Base-by-base conservation (phyloP, 2,888 invertebrate genomes). In the Pantelozetes paolii region DNA sequence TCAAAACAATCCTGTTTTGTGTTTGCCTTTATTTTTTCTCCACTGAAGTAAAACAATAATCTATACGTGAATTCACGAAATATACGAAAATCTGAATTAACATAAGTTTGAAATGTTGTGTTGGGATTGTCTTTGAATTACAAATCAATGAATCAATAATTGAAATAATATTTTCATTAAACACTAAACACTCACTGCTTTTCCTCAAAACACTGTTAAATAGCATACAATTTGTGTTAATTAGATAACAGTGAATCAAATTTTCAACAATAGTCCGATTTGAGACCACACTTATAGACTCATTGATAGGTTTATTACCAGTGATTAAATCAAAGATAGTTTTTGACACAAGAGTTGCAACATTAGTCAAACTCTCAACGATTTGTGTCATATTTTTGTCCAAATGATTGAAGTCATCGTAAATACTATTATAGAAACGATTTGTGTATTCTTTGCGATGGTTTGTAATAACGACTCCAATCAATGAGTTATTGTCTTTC, bases 161-260 rank as follows among this genome's bases (percentile, higher is more conserved):
- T 59, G 6, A 32, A 30, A 32, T 30, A 32, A 30, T 11, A 32
- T 59, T 59, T 59, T 59, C 32, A 18, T 11, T 57, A 13, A 11
- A 59, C 18, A 59, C 28, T 18, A 20, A 26, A 20, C 15, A 57
- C 59, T 18, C n/a, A 20, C 20, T 6, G 23, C 28, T 57, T 32
- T 48, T 48, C 2, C 3, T 18, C 28, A 32, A 59, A 11, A 59
- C 8, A 2, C 6, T 30, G 30, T 59, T 84, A 78, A 90, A 88
- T 0, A 89, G 80, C 5, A 86, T 85, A 80, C 94, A 94, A 74
- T 89, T 87, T 18, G 89, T 86, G 77, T 88, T 88, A 71, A 86
- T 84, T 76, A 92, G 81, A 81, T 90, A 92, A 81, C 94, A 94
- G 81, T 88, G 85, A 26, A 93, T 83, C 80, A 93, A 85, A 80